Evolutionary conservation across 2,113 vertebrate species (phyloP).

Genomic region (Misgurnus mizolepis): DNA sequence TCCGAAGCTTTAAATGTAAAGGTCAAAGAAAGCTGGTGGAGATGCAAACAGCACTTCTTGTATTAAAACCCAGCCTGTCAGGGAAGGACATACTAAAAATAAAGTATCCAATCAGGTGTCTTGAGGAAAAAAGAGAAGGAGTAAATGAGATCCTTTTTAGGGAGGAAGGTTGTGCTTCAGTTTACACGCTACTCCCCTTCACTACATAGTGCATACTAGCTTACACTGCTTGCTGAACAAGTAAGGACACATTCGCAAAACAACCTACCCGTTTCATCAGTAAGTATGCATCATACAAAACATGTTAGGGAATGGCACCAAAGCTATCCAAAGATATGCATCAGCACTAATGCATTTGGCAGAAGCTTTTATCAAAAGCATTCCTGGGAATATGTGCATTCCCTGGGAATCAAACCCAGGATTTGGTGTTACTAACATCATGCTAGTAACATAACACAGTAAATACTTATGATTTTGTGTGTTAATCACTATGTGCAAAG

Average conservation of each 20-base stretch:
- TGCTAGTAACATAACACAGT: background rate
- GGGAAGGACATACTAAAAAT: constrained; percentile 67
- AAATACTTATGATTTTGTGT: background rate
- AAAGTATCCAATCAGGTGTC: constrained; percentile 64
- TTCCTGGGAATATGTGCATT: too few species aligned
- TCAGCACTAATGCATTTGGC: too few species aligned
- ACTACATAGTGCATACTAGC: background rate
- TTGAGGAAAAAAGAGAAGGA: constrained; percentile 29
- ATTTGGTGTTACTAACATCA: too few species aligned
- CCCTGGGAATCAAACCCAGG: too few species aligned
- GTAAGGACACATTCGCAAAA: background rate
- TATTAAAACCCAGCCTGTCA: constrained; percentile 52
- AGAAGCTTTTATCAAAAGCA: too few species aligned
- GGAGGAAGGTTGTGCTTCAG: constrained; percentile 28
- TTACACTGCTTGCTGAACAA: background rate
- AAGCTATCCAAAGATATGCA: too few species aligned
- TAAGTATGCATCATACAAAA: too few species aligned
- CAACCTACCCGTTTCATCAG: too few species aligned
- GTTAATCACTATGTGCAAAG: background rate
- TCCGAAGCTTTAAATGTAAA: too few species aligned
- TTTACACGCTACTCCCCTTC: constrained; percentile 3
- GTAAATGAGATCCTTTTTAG: constrained; percentile 31
- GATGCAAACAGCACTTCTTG: constrained; percentile 12
- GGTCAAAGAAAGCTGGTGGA: background rate
- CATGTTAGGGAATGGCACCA: too few species aligned